A percentile compares a stretch with the other conserved stretches of the same genome.
Conservation (phyloP, 2,113 vertebrate species). For the Ginglymostoma cirratum region DNA sequence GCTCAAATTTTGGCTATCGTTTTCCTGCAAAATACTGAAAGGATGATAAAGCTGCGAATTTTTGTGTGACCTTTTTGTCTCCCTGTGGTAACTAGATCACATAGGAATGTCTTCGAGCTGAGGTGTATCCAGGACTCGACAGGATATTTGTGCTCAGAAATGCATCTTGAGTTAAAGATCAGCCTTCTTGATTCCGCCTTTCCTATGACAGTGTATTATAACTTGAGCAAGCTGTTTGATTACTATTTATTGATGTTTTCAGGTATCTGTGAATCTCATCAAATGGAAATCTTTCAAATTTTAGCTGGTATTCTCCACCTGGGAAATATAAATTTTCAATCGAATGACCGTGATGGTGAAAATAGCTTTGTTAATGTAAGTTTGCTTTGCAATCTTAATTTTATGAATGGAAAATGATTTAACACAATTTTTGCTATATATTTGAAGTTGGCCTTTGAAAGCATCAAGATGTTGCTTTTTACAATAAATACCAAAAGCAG, state of each 20-base stretch:
- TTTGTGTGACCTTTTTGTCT: neutral
- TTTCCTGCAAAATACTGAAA: neutral
- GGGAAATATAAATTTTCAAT: conserved; percentile 58
- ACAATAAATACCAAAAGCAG: neutral
- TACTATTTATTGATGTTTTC: conserved; percentile 12
- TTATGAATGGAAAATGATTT: neutral
- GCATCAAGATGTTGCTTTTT: neutral
- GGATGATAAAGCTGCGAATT: neutral
- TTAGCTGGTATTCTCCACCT: conserved; percentile 63
- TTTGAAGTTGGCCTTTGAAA: neutral
- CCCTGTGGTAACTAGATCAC: neutral
- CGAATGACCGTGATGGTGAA: conserved; percentile 54
- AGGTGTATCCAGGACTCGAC: neutral
- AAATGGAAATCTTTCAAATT: conserved; percentile 66
- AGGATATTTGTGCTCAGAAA: no score
- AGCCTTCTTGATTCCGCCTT: neutral
- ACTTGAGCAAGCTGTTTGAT: neutral
- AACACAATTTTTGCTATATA: neutral
- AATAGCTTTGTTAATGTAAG: conserved; percentile 57
- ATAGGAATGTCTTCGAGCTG: neutral
- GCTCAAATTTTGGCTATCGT: neutral
- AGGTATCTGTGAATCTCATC: conserved; percentile 62
- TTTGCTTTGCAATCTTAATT: neutral
- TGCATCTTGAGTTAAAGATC: neutral
- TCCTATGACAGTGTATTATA: neutral